Evolutionary conservation across 2,888 invertebrate genomes (phyloP), one percentile per base, ranked within the genome.

Genomic region (Ormyrus thymus): DNA sequence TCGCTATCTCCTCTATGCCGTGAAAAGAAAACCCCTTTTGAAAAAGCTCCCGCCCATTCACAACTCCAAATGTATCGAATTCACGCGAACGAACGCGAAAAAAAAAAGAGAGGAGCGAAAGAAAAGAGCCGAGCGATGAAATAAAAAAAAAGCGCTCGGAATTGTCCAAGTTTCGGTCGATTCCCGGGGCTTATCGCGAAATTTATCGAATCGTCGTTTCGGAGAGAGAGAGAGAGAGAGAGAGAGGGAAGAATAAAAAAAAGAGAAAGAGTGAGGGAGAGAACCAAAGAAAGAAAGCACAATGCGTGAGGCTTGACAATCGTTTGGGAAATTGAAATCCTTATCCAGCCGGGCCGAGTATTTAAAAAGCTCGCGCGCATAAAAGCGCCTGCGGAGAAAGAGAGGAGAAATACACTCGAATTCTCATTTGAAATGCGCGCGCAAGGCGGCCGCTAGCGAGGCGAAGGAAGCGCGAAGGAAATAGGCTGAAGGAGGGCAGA

Each of bases 261-360:
- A 61, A 61, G 48, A 61, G 29, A 29, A 29, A 29, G 29, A 29
- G 29, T 4, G 29, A 29, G 29, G 0, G 29, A 29, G 29, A 56
- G 48, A 79, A 75, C 66, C 64, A 69, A 51, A 61, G 50, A 43
- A 61, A 13, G 10, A 51, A 45, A 2, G 50, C 65, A 79, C 70
- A 75, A 75, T 75, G 75, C 64, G 66, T 48, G 13, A 46, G 13
- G 48, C 75, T 62, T 79, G 66, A 75, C 71, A 75, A 79, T 79
- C 79, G 79, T 76, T 79, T 79, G 66, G 84, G 83, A 83, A 85
- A 85, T 84, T 83, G 84, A 85, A 84, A 83, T 83, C 84, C 85
- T 84, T 84, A 84, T 84, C 85, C 84, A 72, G 29, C 55, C 74
- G 72, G 29, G 46, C 46, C 53, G 15, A 64, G 51, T 76, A 83